Conservation (phyloP, 2,888 invertebrate species). For the Acanthacorydalis orientalis region DNA sequence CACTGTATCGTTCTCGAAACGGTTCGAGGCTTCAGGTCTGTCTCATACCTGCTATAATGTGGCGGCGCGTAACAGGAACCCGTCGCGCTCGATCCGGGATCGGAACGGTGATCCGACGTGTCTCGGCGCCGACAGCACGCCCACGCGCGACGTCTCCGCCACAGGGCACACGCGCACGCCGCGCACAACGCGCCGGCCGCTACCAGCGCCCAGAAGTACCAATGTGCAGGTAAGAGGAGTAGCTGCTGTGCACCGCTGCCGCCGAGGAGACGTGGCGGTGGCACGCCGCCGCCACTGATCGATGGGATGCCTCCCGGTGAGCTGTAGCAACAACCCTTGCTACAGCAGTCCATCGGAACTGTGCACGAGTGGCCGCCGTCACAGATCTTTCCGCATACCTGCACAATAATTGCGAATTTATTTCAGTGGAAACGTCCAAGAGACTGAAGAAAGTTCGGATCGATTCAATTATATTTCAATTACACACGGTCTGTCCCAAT, state of each 20-base stretch:
- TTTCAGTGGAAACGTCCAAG: no score
- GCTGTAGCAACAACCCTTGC: constrained; percentile 38
- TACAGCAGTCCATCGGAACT: constrained; percentile 59
- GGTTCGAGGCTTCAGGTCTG: neutral
- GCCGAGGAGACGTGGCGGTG: neutral
- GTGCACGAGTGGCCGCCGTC: constrained; percentile 53
- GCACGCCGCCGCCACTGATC: constrained; percentile 22
- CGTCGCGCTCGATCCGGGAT: constrained; percentile 47
- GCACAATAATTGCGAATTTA: no score
- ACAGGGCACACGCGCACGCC: constrained; percentile 49
- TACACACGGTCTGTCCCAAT: no score
- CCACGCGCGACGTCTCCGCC: constrained; percentile 30
- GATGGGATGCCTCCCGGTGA: constrained; percentile 34
- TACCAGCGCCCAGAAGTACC: constrained; percentile 35
- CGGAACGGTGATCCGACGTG: constrained; percentile 40
- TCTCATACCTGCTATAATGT: constrained; percentile 49
- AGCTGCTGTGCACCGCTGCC: constrained; percentile 4
- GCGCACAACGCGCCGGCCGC: constrained; percentile 52
- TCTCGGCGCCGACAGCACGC: constrained; percentile 28
- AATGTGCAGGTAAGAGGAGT: constrained; percentile 8
- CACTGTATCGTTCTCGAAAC: no score
- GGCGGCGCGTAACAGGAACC: constrained; percentile 71
- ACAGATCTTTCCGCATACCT: constrained; percentile 38
- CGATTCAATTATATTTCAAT: no score
- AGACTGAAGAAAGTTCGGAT: no score